These are phyloP conservation scores for Manduca sexta DNA, from an alignment of 1,140 invertebrate genomes.

Conservation along the genomic window DNA sequence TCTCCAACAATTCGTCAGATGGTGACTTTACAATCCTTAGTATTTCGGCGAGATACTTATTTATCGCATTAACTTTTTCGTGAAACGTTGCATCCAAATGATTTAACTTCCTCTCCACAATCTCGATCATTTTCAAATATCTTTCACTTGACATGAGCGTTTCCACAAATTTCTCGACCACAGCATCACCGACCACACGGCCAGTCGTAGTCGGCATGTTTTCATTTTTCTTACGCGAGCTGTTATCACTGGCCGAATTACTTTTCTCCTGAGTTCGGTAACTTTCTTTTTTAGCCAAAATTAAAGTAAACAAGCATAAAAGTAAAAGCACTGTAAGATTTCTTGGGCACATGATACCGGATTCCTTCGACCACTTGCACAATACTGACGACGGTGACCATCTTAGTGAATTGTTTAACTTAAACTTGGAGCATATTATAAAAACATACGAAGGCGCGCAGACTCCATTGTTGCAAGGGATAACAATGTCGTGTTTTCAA, in stretches of 20 bases:
- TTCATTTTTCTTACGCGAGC: not conserved
- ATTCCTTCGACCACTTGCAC: not conserved
- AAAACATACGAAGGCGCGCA: slow-evolving; percentile 11
- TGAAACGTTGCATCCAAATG: slow-evolving; percentile 41
- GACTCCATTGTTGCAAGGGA: slow-evolving; percentile 13
- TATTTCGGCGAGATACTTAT: slow-evolving; percentile 49
- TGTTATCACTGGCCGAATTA: not conserved
- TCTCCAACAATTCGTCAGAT: slow-evolving; percentile 25
- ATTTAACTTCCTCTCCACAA: slow-evolving; percentile 39
- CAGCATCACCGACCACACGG: slow-evolving; percentile 29
- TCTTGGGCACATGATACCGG: slow-evolving; percentile 8
- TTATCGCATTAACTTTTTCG: slow-evolving; percentile 39
- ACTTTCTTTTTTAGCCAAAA: slow-evolving; percentile 7
- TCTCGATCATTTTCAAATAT: slow-evolving; percentile 53
- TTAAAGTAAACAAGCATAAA: not conserved
- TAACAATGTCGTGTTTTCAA: slow-evolving; percentile 15
- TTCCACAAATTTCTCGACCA: slow-evolving; percentile 55
- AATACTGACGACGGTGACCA: slow-evolving; percentile 8
- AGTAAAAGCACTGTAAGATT: not conserved
- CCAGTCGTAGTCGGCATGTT: slow-evolving; percentile 18
- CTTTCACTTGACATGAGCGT: slow-evolving; percentile 48
- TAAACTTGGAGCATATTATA: slow-evolving; percentile 14
- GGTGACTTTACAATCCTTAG: slow-evolving; percentile 29
- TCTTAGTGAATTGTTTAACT: slow-evolving; percentile 10
- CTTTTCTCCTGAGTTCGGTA: not conserved